Conservation (phyloP, 2,797 vertebrate genomes). For the Austrolebias charrua region DNA sequence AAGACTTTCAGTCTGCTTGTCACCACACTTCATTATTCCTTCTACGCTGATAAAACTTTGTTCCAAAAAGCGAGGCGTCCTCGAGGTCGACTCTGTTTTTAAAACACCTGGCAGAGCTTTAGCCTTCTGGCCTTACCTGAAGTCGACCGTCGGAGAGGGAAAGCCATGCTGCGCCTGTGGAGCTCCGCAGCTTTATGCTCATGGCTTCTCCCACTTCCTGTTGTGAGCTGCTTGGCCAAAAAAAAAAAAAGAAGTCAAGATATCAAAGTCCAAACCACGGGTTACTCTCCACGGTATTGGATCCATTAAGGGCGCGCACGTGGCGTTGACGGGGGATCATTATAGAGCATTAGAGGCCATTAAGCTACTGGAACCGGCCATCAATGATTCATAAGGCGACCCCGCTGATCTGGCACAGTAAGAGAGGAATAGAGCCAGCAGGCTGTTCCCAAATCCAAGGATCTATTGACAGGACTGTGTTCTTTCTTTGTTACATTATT, state of each 20-base stretch:
- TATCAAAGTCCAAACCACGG: conserved; percentile 88
- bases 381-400: conserved; percentile 93
- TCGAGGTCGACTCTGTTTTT: not conserved
- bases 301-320: conserved; percentile 88
- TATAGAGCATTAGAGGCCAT: conserved; percentile 97
- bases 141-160: conserved; percentile 91
- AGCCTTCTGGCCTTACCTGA: conserved; percentile 86
- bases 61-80: not conserved
- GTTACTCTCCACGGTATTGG: conserved; percentile 89
- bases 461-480: conserved; percentile 30
- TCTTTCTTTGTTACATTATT: conserved; percentile 1
- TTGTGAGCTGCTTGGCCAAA: conserved; percentile 32
- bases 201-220: conserved; percentile 59
- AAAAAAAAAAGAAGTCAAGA: conserved; percentile 69
- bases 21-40: too few relatives aligned
- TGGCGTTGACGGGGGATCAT: conserved; percentile 95
- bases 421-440: conserved; percentile 51
- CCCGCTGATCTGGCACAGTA: conserved; percentile 74
- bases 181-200: conserved; percentile 64
- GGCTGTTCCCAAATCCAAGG: conserved; percentile 51
- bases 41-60: not conserved
- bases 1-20: not conserved
- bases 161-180: conserved; percentile 85
- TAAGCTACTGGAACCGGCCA: conserved; percentile 92
- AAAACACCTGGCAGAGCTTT: not conserved